phyloP scores from a whole-genome alignment of 1,140 invertebrate genomes.

The Oryctes rhinoceros region DNA sequence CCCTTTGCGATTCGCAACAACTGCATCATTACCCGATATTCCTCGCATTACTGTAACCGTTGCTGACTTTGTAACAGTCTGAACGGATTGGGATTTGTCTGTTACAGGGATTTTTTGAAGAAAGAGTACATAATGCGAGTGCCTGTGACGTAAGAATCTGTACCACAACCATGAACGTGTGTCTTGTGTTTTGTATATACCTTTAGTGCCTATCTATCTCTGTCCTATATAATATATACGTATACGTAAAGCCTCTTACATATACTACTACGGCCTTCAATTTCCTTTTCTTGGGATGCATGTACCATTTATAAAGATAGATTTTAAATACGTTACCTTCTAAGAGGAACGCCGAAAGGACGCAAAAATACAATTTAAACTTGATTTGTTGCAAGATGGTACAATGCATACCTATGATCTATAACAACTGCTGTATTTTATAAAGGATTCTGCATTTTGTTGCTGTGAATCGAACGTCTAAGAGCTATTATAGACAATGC shows the following conservation, averaged over 20 bases:
- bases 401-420: not conserved
- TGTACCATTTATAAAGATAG: not conserved
- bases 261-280: not conserved
- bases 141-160: constrained; percentile 75
- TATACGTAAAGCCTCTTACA: not conserved
- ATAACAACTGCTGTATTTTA: not conserved
- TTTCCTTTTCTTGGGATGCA: not conserved
- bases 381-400: not conserved
- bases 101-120: constrained; percentile 74
- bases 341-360: not conserved
- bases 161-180: constrained; percentile 41
- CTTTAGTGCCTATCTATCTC: constrained; percentile 8
- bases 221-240: not conserved
- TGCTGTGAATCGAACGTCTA: not conserved
- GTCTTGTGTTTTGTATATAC: constrained; percentile 35
- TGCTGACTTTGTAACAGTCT: constrained; percentile 46
- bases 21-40: not conserved
- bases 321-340: not conserved
- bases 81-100: constrained; percentile 67
- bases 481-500: not conserved
- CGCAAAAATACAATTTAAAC: too few relatives aligned
- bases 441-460: constrained; percentile 34
- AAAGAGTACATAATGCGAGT: constrained; percentile 80
- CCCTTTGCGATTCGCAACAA: not conserved
- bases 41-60: constrained; percentile 20